Evolutionary conservation across 1,140 invertebrate species (phyloP).

Genomic region (Globodera rostochiensis): DNA sequence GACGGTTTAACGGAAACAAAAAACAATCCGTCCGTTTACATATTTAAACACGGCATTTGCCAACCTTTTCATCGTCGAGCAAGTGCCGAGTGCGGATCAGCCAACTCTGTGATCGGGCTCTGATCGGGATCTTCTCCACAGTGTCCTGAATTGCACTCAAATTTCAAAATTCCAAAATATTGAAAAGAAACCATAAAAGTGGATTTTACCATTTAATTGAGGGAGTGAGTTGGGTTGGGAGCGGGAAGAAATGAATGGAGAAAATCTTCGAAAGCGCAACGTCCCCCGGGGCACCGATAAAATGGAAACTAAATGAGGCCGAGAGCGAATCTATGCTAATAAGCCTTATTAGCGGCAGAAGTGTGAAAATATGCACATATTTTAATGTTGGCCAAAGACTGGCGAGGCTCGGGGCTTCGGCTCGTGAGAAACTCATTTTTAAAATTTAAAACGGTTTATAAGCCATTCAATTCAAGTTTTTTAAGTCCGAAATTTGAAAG

Average conservation of each 20-base stretch:
- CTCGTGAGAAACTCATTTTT: too few relatives aligned
- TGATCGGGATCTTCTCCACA: conserved; percentile 64
- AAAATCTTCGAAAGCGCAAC: background rate
- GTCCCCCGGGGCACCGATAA: background rate
- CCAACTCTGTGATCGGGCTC: conserved; percentile 64
- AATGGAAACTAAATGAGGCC: background rate
- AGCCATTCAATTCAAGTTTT: too few relatives aligned
- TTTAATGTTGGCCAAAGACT: too few relatives aligned
- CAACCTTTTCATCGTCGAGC: conserved; percentile 61
- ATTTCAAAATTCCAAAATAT: background rate
- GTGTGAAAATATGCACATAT: too few relatives aligned
- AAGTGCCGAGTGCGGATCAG: conserved; percentile 63
- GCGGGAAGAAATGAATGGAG: background rate
- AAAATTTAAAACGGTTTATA: too few relatives aligned
- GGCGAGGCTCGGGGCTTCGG: too few relatives aligned
- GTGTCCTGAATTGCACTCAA: conserved; percentile 57
- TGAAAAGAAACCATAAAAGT: background rate
- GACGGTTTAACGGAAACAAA: conserved; percentile 38
- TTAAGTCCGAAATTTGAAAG: too few relatives aligned
- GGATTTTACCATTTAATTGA: background rate
- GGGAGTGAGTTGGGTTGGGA: background rate
- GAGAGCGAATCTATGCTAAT: background rate
- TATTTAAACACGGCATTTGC: background rate
- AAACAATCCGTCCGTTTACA: too few relatives aligned
- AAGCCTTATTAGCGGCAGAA: background rate